These are phyloP conservation scores for Drosophila pseudoananassae DNA, from an alignment of 1,140 invertebrate genomes.

Conservation along the genomic window DNA sequence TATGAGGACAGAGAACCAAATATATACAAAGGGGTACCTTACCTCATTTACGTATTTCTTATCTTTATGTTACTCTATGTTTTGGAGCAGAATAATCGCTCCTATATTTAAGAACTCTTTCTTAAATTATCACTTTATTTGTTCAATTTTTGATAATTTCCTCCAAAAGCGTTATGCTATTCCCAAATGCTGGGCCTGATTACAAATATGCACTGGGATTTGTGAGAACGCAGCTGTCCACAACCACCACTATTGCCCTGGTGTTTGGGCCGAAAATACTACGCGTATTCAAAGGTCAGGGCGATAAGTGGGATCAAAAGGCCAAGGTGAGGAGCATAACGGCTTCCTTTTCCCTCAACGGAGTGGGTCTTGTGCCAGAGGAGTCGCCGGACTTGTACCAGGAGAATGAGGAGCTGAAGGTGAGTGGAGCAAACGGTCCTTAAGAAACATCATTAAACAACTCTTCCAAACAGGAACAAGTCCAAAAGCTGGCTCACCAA, in stretches of 20 bases:
- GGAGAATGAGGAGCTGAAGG: constrained; percentile 96
- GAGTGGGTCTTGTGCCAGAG: constrained; percentile 90
- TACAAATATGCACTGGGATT: constrained; percentile 95
- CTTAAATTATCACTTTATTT: not conserved
- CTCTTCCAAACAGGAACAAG: constrained; percentile 89
- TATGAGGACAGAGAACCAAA: not conserved
- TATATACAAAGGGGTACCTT: not conserved
- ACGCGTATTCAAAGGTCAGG: constrained; percentile 91
- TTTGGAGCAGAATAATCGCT: too few relatives aligned
- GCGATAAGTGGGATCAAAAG: constrained; percentile 93
- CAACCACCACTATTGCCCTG: constrained; percentile 92
- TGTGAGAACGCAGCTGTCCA: constrained; percentile 93
- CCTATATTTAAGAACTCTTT: not conserved
- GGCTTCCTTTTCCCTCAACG: constrained; percentile 93
- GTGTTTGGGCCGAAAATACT: constrained; percentile 95
- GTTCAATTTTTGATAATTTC: not conserved
- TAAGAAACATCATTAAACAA: too few relatives aligned
- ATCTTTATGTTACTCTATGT: too few relatives aligned
- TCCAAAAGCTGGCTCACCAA: constrained; percentile 94
- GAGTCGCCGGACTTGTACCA: constrained; percentile 93
- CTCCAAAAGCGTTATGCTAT: constrained; percentile 88
- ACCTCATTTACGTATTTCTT: not conserved
- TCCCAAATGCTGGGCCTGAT: constrained; percentile 93
- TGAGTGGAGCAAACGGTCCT: constrained; percentile 64
- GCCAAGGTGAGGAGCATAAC: constrained; percentile 91